A percentile compares a stretch with the other conserved stretches of the same genome.
phyloP scores from a whole-genome alignment of 2,797 vertebrate genomes.

The Podargus strigoides region DNA sequence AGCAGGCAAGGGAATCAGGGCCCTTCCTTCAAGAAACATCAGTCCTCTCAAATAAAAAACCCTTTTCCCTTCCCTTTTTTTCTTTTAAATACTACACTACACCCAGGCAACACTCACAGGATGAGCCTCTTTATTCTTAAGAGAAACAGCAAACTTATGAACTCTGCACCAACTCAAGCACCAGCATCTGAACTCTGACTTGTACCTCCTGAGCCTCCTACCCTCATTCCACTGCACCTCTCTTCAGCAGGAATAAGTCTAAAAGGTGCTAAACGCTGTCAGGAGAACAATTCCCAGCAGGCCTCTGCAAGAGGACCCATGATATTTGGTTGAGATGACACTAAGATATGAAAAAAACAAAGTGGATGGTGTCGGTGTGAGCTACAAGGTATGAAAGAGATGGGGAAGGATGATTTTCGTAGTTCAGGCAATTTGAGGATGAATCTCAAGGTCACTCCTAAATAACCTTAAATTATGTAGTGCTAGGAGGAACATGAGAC shows the following conservation, averaged over 20 bases:
- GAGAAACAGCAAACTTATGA: neutral
- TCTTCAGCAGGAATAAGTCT: neutral
- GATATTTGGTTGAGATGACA: neutral
- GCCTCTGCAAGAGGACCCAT: fast-evolving
- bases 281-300: neutral
- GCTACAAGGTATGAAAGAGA: neutral
- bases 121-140: neutral
- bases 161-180: neutral
- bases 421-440: neutral
- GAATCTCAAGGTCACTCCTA: neutral
- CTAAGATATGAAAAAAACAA: neutral
- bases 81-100: neutral
- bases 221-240: neutral
- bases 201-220: neutral
- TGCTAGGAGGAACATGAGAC: neutral
- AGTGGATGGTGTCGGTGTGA: neutral
- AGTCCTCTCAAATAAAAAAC: neutral
- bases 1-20: neutral
- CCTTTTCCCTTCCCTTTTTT: neutral
- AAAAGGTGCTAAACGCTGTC: neutral
- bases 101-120: neutral
- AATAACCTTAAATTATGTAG: neutral
- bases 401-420: neutral
- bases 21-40: neutral
- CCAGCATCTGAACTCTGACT: neutral